phyloP scores from a whole-genome alignment of 2,888 invertebrate genomes.

The Volucella inanis region DNA sequence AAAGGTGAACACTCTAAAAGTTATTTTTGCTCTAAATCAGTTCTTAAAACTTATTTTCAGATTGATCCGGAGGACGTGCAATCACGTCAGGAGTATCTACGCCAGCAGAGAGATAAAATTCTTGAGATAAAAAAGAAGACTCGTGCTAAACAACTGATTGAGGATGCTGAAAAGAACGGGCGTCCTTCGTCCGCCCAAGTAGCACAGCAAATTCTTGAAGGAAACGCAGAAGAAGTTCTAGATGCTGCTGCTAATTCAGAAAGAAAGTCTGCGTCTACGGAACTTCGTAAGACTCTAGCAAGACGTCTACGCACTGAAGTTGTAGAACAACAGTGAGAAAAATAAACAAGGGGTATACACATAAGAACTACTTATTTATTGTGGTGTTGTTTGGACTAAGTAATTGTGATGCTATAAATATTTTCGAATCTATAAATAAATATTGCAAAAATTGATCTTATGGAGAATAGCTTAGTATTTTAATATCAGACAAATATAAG shows the following conservation, averaged over 20 bases:
- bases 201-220: slow-evolving; percentile 87
- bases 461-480: too few relatives aligned
- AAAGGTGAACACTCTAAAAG: slow-evolving; percentile 68
- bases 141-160: slow-evolving; percentile 90
- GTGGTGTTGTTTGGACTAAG: neutral
- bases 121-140: slow-evolving; percentile 94
- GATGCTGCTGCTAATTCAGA: slow-evolving; percentile 76
- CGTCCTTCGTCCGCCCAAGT: slow-evolving; percentile 90
- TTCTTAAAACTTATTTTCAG: slow-evolving; percentile 77
- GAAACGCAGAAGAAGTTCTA: slow-evolving; percentile 77
- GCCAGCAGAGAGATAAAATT: slow-evolving; percentile 94
- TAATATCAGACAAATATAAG: too few relatives aligned
- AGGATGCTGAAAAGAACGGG: slow-evolving; percentile 79
- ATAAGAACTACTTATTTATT: neutral
- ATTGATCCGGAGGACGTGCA: slow-evolving; percentile 87
- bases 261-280: slow-evolving; percentile 86
- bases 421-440: neutral
- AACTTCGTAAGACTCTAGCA: slow-evolving; percentile 92
- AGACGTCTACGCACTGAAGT: slow-evolving; percentile 93
- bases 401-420: slow-evolving; percentile 19
- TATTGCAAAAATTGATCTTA: neutral
- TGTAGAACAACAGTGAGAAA: slow-evolving; percentile 84
- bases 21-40: too few relatives aligned
- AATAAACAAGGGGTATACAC: neutral
- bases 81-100: slow-evolving; percentile 92